Evolutionary conservation across 2,888 invertebrate species (phyloP), one percentile per base, ranked within the genome.

Genomic region (Zhuqinia jingwanae): DNA sequence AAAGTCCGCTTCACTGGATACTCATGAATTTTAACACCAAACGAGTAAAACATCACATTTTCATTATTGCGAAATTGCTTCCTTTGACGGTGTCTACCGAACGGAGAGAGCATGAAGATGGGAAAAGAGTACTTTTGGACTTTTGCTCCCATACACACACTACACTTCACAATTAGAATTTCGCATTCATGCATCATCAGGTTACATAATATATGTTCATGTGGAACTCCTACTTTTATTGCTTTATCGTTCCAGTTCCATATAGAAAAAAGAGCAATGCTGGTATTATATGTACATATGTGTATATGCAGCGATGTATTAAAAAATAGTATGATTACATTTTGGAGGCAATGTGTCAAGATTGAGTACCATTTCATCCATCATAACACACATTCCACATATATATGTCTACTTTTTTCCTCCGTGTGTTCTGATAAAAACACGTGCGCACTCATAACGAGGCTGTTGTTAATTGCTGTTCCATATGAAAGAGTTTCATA

Each of bases 21-120:
- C 78, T 82, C 82, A 82, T 82, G 82, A 87, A 87, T 87, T 87
- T 87, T 82, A 87, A 86, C 81, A 77, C 81, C 81, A 77, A 87
- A 73, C 82, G 47, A 68, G 77, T 30, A 63, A 80, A 81, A 81
- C 81, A 81, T 70, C 87, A 73, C 77, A 81, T 77, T 87, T 87
- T 87, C 87, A 87, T 87, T 87, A 87, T 82, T 82, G 78, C 82
- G 47, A 87, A 87, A 87, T 87, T 82, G 73, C 87, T 87, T 82
- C 81, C 77, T 60, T 77, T 73, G 63, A 68, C n/a, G n/a, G 42
- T 53, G 68, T 77, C 42, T n/a, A n/a, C n/a, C n/a, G n/a, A n/a
- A n/a, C n/a, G n/a, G n/a, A n/a, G 60, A 60, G 58, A 77, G 60
- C 58, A 58, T 36, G 58, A 56, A 22, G 13, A 47, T 22, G 50